These are phyloP conservation scores for Lucilia sericata DNA, from an alignment of 1,140 invertebrate genomes.

Conservation along the genomic window DNA sequence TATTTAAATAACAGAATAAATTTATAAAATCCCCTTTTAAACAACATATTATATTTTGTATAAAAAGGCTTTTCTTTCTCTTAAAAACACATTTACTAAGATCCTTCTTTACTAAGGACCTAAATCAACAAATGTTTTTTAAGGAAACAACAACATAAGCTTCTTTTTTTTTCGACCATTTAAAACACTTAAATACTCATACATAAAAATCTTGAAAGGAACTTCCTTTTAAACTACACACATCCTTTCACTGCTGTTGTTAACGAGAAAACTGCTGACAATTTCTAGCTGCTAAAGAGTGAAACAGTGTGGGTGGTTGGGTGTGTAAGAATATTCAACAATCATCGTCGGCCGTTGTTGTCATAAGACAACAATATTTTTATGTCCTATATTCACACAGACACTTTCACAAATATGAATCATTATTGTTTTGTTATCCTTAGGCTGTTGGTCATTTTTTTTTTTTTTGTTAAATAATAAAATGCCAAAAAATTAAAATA, in stretches of 20 bases:
- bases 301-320: too few species aligned
- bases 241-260: not conserved
- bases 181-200: not conserved
- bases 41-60: too few species aligned
- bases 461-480: not conserved
- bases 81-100: too few species aligned
- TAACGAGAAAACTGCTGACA: not conserved
- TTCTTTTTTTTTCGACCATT: not conserved
- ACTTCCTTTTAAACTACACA: not conserved
- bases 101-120: not conserved
- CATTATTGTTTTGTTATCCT: constrained; percentile 6
- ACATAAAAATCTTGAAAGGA: not conserved
- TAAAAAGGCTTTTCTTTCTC: too few species aligned
- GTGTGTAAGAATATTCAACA: not conserved
- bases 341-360: not conserved
- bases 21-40: too few species aligned
- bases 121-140: not conserved
- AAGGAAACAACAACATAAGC: not conserved
- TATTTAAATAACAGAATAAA: too few species aligned
- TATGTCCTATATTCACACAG: not conserved
- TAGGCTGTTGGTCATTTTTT: not conserved
- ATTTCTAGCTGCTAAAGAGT: not conserved
- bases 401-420: not conserved
- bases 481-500: not conserved
- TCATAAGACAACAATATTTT: not conserved